Percentiles rank a stretch among this genome's conserved stretches.
phyloP scores from a whole-genome alignment of 1,140 invertebrate species.

The Lepidurus arcticus region DNA sequence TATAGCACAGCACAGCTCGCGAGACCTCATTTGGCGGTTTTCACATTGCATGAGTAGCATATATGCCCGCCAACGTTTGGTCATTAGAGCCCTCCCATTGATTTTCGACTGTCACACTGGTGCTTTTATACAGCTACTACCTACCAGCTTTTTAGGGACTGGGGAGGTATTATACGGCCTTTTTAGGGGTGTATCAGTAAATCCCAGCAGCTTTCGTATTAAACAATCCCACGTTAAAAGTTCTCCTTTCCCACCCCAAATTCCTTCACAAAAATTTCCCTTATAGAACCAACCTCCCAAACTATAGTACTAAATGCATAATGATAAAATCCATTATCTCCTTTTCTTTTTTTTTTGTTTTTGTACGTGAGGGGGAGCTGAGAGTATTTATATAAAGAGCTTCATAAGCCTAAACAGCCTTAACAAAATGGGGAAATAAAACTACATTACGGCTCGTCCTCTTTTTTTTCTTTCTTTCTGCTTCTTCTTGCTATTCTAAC shows the following conservation, averaged over 20 bases:
- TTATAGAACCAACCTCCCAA: neutral
- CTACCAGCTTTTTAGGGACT: neutral
- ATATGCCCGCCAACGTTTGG: neutral
- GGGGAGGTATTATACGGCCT: neutral
- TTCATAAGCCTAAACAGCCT: slow-evolving; percentile 9
- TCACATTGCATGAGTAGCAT: neutral
- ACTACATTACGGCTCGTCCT: neutral
- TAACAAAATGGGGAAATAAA: neutral
- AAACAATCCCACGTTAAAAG: neutral
- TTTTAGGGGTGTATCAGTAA: neutral
- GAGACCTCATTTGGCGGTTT: neutral
- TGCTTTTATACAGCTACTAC: slow-evolving; percentile 8
- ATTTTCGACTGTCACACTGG: neutral
- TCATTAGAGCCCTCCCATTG: neutral
- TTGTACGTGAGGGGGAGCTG: neutral
- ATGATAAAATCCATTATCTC: slow-evolving; percentile 1
- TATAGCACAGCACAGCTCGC: neutral
- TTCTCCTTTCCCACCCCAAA: neutral
- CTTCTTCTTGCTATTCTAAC: too few species aligned
- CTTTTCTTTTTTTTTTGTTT: neutral
- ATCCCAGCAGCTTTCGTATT: neutral
- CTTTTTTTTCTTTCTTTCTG: neutral
- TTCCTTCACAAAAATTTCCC: neutral
- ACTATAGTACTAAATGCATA: neutral
- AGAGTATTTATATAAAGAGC: neutral